Percentiles rank a stretch among this genome's conserved stretches.
These are phyloP conservation scores for Prietella phreatophila DNA, from an alignment of 2,113 vertebrate genomes.

Conservation along the genomic window DNA sequence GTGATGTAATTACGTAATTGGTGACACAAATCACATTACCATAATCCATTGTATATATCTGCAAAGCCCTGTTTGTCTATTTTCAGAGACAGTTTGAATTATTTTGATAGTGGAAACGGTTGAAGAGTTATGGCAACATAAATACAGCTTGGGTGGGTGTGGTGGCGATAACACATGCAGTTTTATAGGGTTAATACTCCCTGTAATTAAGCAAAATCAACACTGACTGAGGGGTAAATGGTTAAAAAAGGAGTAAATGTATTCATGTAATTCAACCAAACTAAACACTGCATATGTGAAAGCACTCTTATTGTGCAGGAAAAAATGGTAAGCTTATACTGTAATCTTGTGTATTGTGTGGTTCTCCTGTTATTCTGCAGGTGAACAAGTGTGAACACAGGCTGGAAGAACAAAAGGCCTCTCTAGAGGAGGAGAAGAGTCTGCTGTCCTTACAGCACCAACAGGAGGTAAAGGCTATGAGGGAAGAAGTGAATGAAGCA, in stretches of 20 bases:
- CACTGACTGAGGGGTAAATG: background rate
- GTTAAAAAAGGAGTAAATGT: background rate
- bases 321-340: background rate
- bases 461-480: conserved; percentile 67
- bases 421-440: conserved; percentile 74
- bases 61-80: too few species aligned
- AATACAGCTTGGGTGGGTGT: too few species aligned
- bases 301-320: background rate
- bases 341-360: background rate
- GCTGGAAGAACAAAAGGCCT: conserved; percentile 67
- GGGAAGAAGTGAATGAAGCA: conserved; percentile 70
- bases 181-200: background rate
- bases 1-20: too few species aligned
- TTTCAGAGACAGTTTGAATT: too few species aligned
- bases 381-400: conserved; percentile 65
- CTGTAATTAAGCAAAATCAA: background rate
- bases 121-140: too few species aligned
- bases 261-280: background rate
- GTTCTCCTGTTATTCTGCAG: conserved; percentile 50
- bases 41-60: too few species aligned
- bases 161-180: too few species aligned
- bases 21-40: too few species aligned
- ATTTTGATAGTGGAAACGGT: too few species aligned
- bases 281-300: background rate
- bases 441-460: conserved; percentile 65